Base-by-base conservation (phyloP, 1,140 invertebrate species). In the Rhyzopertha dominica region DNA sequence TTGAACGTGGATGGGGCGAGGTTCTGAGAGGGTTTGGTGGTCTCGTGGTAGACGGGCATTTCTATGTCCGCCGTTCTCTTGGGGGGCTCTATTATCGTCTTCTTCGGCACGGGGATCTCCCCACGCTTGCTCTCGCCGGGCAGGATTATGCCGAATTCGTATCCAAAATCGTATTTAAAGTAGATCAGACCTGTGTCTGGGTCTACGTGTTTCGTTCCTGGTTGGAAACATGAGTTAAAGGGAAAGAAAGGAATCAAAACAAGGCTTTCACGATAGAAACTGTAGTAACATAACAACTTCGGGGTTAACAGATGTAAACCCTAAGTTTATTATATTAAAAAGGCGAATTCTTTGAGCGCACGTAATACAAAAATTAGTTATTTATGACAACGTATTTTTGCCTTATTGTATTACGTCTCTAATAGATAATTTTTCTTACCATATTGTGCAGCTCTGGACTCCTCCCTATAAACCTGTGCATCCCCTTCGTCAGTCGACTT, bases 161-260 rank as follows among this genome's bases (percentile, higher is more conserved):
- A 87, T 43, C 84, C 84, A 59, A 87, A 87, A 68, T 87, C 84
- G 61, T 87, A 86, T 68, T 87, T 87, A 74, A 86, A 87, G 69
- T 86, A 87, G 59, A 86, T 84, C 20, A 87, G 70, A 47, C 82
- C 83, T 17, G 81, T 84, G 54, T 84, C 80, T 49, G 81, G 81
- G 67, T 86, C 82, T 53, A 84, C 78, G 61, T 82, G 81, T 67
- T 85, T 85, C 47, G 81, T 83, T 62, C 84, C 84, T 85, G 56
- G n/a, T n/a, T n/a, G n/a, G n/a, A n/a, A n/a, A n/a, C n/a, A n/a
- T n/a, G n/a, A n/a, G n/a, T n/a, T n/a, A n/a, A n/a, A n/a, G n/a
- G n/a, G n/a, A n/a, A n/a, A n/a, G n/a, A n/a, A n/a, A n/a, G n/a
- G n/a, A n/a, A n/a, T n/a, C n/a, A n/a, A n/a, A n/a, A n/a, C n/a